Percentiles rank a stretch among this genome's conserved stretches.
Evolutionary conservation across 2,888 invertebrate genomes (phyloP).

Genomic region (Acanthopleura granulata): DNA sequence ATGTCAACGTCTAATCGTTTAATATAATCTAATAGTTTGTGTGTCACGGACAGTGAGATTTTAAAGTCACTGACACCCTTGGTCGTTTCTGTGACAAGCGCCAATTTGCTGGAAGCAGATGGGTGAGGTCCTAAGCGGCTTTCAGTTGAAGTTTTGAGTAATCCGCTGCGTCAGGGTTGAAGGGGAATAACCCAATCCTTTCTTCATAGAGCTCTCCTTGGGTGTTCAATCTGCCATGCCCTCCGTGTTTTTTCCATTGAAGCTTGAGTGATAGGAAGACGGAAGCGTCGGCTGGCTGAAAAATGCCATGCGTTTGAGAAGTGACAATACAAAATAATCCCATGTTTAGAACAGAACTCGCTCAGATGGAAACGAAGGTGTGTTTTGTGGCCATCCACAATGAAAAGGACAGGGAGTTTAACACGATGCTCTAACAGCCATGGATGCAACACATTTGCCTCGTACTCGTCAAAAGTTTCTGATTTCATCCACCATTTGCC

Average conservation of each 20-base stretch:
- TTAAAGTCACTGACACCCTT: too few species aligned
- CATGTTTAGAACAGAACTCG: slow-evolving; percentile 20
- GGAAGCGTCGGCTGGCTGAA: slow-evolving; percentile 30
- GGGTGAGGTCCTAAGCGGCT: too few species aligned
- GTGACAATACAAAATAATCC: slow-evolving; percentile 31
- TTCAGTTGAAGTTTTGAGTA: slow-evolving; percentile 26
- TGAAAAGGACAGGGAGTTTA: slow-evolving; percentile 14
- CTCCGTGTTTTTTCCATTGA: slow-evolving; percentile 29
- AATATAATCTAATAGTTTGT: too few species aligned
- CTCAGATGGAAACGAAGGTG: slow-evolving; percentile 12
- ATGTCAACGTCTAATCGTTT: too few species aligned
- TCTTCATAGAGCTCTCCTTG: slow-evolving; percentile 26
- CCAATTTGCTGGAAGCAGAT: too few species aligned
- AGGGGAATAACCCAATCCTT: slow-evolving; percentile 26
- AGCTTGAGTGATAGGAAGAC: slow-evolving; percentile 29
- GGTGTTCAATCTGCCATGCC: slow-evolving; percentile 33
- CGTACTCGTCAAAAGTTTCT: slow-evolving; percentile 17
- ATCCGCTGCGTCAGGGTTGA: slow-evolving; percentile 22
- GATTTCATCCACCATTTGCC: slow-evolving; percentile 18
- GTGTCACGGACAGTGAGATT: too few species aligned
- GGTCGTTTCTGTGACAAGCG: too few species aligned
- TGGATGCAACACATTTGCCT: slow-evolving; percentile 19
- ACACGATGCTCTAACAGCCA: slow-evolving; percentile 8
- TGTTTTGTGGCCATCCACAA: slow-evolving; percentile 17
- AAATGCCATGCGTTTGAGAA: slow-evolving; percentile 29